Conservation (phyloP, 2,797 vertebrate species). For the Chelon labrosus region DNA sequence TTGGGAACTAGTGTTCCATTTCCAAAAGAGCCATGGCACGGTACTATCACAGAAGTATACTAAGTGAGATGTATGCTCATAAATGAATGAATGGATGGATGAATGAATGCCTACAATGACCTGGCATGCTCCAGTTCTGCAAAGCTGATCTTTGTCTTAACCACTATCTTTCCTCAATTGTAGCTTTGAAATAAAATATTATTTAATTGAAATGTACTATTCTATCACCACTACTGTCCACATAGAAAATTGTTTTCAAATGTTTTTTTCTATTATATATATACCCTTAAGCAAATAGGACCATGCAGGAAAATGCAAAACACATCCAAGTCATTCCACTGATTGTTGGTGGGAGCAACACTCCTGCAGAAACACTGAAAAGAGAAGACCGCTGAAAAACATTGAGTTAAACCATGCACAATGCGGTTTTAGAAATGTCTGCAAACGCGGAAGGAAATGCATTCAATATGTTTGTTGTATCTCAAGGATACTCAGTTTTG, state of each 20-base stretch:
- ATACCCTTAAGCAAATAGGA: too few relatives aligned
- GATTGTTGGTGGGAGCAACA: not conserved
- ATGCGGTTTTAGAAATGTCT: not conserved
- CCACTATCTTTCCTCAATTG: too few relatives aligned
- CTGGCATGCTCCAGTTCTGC: not conserved
- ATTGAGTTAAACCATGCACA: not conserved
- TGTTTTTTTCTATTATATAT: too few relatives aligned
- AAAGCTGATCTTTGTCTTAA: not conserved
- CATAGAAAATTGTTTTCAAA: too few relatives aligned
- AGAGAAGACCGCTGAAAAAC: not conserved
- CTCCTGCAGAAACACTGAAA: not conserved
- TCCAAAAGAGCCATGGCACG: conserved; percentile 42
- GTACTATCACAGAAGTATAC: conserved; percentile 31
- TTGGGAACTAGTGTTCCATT: conserved; percentile 48
- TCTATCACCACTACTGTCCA: too few relatives aligned
- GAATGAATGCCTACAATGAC: conserved; percentile 27
- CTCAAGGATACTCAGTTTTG: not conserved
- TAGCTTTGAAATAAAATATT: too few relatives aligned
- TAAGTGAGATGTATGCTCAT: conserved; percentile 4
- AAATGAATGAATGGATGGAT: not conserved
- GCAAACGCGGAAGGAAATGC: not conserved
- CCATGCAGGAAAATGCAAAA: too few relatives aligned
- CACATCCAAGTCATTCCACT: too few relatives aligned
- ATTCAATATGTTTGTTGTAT: not conserved
- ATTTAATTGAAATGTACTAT: too few relatives aligned